phyloP scores from a whole-genome alignment of 2,888 invertebrate species.

The Arctia plantaginis region DNA sequence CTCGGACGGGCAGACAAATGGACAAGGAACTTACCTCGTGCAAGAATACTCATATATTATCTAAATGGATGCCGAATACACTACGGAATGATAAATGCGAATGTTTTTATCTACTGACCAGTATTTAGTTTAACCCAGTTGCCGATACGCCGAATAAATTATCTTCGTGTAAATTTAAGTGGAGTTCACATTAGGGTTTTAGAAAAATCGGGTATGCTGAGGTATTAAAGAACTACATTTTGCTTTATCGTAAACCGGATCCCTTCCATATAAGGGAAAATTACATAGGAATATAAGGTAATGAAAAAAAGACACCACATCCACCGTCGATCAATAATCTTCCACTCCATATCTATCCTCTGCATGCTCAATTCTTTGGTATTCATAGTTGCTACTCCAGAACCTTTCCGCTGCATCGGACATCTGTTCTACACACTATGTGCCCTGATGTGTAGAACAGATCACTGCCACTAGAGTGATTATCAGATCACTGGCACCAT shows the following conservation, averaged over 20 bases:
- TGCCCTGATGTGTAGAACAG: too few species aligned
- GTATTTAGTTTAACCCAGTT: constrained; percentile 69
- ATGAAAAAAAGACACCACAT: not conserved
- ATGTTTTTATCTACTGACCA: constrained; percentile 59
- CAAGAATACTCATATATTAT: constrained; percentile 41
- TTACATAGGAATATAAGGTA: not conserved
- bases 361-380: too few species aligned
- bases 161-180: constrained; percentile 47
- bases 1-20: constrained; percentile 37
- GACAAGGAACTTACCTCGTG: constrained; percentile 55
- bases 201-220: not conserved
- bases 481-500: too few species aligned
- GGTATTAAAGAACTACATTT: not conserved
- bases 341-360: too few species aligned
- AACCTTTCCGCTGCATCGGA: too few species aligned
- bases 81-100: constrained; percentile 58
- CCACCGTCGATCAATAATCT: not conserved
- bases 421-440: too few species aligned
- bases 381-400: too few species aligned
- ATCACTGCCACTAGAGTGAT: too few species aligned
- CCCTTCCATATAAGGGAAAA: not conserved
- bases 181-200: constrained; percentile 10
- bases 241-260: not conserved
- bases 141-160: constrained; percentile 64
- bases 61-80: constrained; percentile 59